A percentile compares a stretch with the other conserved stretches of the same genome.
These are phyloP conservation scores for Gymnoscopelus microlampas DNA, from an alignment of 2,797 vertebrate genomes.

Conservation along the genomic window DNA sequence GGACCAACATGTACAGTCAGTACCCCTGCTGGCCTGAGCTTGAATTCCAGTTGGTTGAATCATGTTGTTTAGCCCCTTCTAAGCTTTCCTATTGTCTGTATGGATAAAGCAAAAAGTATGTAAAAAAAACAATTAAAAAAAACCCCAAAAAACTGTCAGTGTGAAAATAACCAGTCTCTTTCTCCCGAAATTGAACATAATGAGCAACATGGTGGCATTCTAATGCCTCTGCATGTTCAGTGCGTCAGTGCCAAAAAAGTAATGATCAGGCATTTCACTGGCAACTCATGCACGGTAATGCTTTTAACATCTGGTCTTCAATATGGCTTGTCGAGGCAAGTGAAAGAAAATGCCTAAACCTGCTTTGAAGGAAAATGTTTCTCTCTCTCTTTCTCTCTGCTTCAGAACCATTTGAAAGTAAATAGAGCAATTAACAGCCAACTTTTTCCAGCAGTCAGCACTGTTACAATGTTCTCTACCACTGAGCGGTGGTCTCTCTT, in stretches of 20 bases:
- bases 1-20: neutral
- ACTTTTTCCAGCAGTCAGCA: slow-evolving; percentile 8
- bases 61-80: no score
- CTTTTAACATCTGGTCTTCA: slow-evolving; percentile 49
- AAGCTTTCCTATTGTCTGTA: no score
- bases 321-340: slow-evolving; percentile 47
- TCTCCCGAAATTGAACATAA: slow-evolving; percentile 1
- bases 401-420: slow-evolving; percentile 1
- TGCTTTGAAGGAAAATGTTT: slow-evolving; percentile 1
- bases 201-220: slow-evolving; percentile 12
- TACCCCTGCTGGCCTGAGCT: no score
- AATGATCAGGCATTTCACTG: slow-evolving; percentile 31
- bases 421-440: slow-evolving; percentile 30
- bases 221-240: slow-evolving; percentile 14
- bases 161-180: neutral
- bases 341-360: slow-evolving; percentile 20
- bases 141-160: no score
- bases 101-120: no score
- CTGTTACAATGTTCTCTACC: slow-evolving; percentile 31
- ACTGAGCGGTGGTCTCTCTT: slow-evolving; percentile 26
- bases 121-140: no score
- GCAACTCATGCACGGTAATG: slow-evolving; percentile 24
- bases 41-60: no score
- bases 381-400: slow-evolving; percentile 6
- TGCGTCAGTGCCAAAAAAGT: slow-evolving; percentile 30